Base-by-base conservation (phyloP, 2,797 vertebrate species). In the Halcyon smyrnensis region DNA sequence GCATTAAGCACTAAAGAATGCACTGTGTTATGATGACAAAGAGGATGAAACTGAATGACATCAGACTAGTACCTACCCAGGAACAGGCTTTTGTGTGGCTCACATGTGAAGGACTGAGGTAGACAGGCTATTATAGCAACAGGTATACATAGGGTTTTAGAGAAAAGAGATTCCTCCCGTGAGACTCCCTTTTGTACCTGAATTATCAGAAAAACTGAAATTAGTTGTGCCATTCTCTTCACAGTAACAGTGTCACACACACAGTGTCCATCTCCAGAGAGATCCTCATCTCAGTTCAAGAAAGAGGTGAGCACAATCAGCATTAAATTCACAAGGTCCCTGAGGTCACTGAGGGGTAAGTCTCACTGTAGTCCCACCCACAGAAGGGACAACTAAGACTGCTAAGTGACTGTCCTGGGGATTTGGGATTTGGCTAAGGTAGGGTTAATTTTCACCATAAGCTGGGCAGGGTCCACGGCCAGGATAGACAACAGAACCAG, bases 341-440 rank as follows among this genome's bases (percentile, higher is more conserved):
- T 87, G 51, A 39, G 64, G 0, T 0, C 45, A n/a, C 36, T 50
- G 25, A 34, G n/a, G 23, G 15, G 4, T 17, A 24, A 5, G 7
- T 65, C 27, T 64, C 36, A 9, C 62, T 53, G 12, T 11, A 36
- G 7, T 51, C n/a, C 37, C 24, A 74, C 18, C 24, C 46, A 32
- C 11, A 43, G 21, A 41, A 5, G 45, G 3, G 0, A n/a, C 24
- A 43, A 43, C 16, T 23, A 24, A 51, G 25, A 7, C 11, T 51
- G 28, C 21, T 36, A 54, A 86, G 17, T 37, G 13, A 2, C 12
- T 54, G 51, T 54, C 53, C 53, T 54, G 30, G 37, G 37, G 37
- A 37, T 37, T 37, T 11, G 37, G 37, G 28, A 28, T 54, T 53
- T 17, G 9, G 28, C 51, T 30, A 30, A 28, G 28, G 30, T 53